Evolutionary conservation across 2,113 vertebrate species (phyloP).

Genomic region (Pungitius pungitius): DNA sequence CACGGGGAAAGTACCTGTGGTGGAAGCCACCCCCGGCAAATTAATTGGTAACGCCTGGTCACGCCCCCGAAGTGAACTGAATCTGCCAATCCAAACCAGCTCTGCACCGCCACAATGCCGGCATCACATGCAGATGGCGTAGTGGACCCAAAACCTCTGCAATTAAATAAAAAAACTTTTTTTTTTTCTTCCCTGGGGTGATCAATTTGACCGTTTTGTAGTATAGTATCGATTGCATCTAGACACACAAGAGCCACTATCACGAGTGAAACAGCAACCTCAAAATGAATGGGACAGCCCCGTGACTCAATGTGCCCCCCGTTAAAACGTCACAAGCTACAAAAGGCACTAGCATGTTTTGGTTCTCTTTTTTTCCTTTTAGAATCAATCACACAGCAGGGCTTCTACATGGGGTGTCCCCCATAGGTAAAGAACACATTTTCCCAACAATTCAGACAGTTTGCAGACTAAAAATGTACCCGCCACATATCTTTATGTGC

Average conservation of each 20-base stretch:
- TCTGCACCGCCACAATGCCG: background rate
- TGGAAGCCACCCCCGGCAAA: no score
- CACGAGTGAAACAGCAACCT: background rate
- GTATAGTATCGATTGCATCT: background rate
- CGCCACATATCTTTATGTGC: no score
- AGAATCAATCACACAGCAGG: background rate
- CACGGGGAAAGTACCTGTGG: background rate
- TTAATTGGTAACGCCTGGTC: background rate
- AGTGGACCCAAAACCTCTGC: background rate
- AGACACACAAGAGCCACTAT: conserved; percentile 8
- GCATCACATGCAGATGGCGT: background rate
- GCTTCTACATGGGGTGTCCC: background rate
- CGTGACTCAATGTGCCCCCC: conserved; percentile 20
- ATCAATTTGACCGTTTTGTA: background rate
- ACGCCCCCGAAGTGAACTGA: no score
- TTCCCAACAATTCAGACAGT: background rate
- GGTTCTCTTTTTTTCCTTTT: background rate
- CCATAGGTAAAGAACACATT: background rate
- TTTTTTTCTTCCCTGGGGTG: background rate
- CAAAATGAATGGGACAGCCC: conserved; percentile 34
- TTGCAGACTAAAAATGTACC: no score
- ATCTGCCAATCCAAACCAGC: background rate
- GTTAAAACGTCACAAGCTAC: background rate
- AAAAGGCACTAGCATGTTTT: background rate
- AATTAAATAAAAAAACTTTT: no score